phyloP scores from a whole-genome alignment of 2,888 invertebrate species.

The Maniola hyperantus region DNA sequence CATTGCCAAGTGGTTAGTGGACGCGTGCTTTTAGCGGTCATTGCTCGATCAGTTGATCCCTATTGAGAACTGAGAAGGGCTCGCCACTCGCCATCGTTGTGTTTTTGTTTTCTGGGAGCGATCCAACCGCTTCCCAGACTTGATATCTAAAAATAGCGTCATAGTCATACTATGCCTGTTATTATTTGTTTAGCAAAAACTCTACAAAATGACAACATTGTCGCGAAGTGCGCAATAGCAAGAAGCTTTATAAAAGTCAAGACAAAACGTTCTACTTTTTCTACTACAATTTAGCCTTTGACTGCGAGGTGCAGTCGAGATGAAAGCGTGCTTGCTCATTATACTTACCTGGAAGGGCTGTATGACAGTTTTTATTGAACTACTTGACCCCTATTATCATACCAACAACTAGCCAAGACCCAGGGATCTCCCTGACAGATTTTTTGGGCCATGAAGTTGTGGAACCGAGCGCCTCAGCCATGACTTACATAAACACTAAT shows the following conservation, averaged over 20 bases:
- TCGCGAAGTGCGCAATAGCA: not conserved
- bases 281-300: no score
- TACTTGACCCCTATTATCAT: no score
- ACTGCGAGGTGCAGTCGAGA: no score
- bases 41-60: constrained; percentile 31
- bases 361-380: no score
- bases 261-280: not conserved
- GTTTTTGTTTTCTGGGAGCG: constrained; percentile 51
- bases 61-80: constrained; percentile 51
- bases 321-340: no score
- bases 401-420: no score
- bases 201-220: constrained; percentile 1
- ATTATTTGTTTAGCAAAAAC: not conserved
- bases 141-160: constrained; percentile 50
- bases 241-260: not conserved
- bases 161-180: constrained; percentile 11
- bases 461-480: no score
- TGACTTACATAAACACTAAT: no score
- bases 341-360: no score
- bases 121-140: constrained; percentile 57
- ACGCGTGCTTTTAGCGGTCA: constrained; percentile 34
- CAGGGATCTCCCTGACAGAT: no score
- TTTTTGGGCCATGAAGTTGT: no score
- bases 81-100: constrained; percentile 45
- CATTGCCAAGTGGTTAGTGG: constrained; percentile 21